These are phyloP conservation scores for Cettia cetti DNA, from an alignment of 2,113 vertebrate genomes.

Conservation along the genomic window DNA sequence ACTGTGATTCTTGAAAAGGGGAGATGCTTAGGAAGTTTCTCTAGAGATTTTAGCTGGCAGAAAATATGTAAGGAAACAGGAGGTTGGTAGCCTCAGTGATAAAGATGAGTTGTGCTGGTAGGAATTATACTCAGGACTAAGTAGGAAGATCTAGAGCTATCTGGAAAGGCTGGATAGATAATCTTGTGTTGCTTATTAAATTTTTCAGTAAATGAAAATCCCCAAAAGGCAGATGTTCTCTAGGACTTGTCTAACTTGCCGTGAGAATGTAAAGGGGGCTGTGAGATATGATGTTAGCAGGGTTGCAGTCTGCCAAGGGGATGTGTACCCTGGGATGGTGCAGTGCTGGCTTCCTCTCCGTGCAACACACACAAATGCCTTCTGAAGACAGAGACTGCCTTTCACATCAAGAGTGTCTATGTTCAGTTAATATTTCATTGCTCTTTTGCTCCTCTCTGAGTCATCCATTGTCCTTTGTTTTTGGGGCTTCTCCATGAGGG, in stretches of 20 bases:
- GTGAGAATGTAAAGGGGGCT: not conserved
- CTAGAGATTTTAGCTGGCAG: not conserved
- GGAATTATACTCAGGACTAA: not conserved
- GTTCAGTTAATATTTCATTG: slow-evolving; percentile 63
- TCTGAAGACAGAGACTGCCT: slow-evolving; percentile 19
- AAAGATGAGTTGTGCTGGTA: not conserved
- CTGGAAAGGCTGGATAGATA: not conserved
- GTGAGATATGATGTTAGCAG: not conserved
- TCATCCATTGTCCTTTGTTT: slow-evolving; percentile 38
- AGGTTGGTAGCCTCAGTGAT: not conserved
- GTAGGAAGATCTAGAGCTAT: not conserved
- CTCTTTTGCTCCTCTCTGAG: slow-evolving; percentile 32
- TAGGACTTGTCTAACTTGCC: not conserved
- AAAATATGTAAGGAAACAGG: not conserved
- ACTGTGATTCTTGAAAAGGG: not conserved
- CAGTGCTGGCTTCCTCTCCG: not conserved
- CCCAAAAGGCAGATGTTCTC: not conserved
- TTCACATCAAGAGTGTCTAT: slow-evolving; percentile 43
- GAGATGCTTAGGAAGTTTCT: not conserved
- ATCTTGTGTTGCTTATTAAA: not conserved
- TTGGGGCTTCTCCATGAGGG: not conserved
- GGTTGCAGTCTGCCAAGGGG: not conserved
- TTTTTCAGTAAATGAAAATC: not conserved
- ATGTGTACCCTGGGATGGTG: not conserved
- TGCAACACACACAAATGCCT: not conserved